Conservation (phyloP, 2,888 invertebrate genomes). For the Pandemis cinnamomeana region DNA sequence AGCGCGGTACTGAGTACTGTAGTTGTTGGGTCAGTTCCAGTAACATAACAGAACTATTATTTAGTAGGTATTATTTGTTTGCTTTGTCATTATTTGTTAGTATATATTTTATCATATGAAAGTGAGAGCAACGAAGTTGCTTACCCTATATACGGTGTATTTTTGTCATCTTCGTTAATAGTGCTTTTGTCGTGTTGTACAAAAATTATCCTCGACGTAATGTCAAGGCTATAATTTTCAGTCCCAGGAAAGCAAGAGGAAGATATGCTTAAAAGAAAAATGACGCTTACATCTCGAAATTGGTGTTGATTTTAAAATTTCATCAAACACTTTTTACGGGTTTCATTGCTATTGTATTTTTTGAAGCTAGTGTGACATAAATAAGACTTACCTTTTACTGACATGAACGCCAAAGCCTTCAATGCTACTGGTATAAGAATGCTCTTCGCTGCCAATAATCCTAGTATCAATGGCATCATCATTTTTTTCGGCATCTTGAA, state of each 20-base stretch:
- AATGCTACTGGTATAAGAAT: slow-evolving; percentile 87
- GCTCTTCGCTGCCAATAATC: slow-evolving; percentile 86
- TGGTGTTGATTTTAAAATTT: not conserved
- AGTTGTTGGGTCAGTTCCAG: too few relatives aligned
- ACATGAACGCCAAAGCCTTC: slow-evolving; percentile 87
- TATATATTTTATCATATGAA: not conserved
- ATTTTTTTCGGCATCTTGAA: slow-evolving; percentile 80
- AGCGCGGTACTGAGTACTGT: too few relatives aligned
- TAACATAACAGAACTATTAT: too few relatives aligned
- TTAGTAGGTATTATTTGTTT: too few relatives aligned
- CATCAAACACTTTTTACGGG: not conserved
- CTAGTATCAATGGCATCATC: slow-evolving; percentile 86
- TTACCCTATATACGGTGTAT: not conserved
- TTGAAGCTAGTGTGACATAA: not conserved
- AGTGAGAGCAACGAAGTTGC: slow-evolving; percentile 3
- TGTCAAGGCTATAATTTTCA: slow-evolving; percentile 1
- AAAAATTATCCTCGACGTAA: not conserved
- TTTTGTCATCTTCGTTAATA: slow-evolving; percentile 1
- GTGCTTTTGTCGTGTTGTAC: not conserved
- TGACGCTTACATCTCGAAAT: not conserved
- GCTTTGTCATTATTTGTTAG: not conserved
- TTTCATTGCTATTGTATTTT: not conserved
- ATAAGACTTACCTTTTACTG: slow-evolving; percentile 81
- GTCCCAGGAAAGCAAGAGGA: slow-evolving; percentile 7
- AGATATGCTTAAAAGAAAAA: slow-evolving; percentile 3